A percentile compares a stretch with the other conserved stretches of the same genome.
Conservation (phyloP, 2,113 vertebrate genomes). For the Falcunculus frontatus region DNA sequence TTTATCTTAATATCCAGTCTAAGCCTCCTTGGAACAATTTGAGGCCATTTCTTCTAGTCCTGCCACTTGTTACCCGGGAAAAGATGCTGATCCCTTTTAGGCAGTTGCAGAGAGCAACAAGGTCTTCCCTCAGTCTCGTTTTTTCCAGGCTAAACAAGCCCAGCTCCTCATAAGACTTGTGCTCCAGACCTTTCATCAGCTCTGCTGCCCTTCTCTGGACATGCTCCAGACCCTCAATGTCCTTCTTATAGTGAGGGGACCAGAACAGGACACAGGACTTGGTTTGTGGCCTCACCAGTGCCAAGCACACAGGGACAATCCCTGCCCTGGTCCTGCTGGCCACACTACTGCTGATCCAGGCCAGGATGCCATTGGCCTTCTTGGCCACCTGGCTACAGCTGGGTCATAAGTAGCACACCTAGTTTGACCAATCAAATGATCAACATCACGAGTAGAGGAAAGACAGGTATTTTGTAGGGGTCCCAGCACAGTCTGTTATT, state of each 20-base stretch:
- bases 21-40: background rate
- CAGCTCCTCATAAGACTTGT: background rate
- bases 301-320: background rate
- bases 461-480: background rate
- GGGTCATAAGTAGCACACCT: background rate
- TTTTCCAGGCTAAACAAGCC: background rate
- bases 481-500: background rate
- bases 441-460: background rate
- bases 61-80: background rate
- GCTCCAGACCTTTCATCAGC: background rate
- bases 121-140: background rate
- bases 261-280: background rate
- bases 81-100: background rate
- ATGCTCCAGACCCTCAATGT: rapidly evolving
- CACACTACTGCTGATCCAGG: background rate
- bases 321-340: background rate
- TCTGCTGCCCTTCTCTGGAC: background rate
- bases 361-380: background rate
- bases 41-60: background rate
- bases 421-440: rapidly evolving
- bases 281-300: background rate
- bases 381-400: background rate
- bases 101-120: background rate
- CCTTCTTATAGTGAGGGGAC: background rate
- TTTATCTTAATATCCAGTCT: background rate